Base-by-base conservation (phyloP, 1,140 invertebrate genomes). In the Drosophila sturtevanti region DNA sequence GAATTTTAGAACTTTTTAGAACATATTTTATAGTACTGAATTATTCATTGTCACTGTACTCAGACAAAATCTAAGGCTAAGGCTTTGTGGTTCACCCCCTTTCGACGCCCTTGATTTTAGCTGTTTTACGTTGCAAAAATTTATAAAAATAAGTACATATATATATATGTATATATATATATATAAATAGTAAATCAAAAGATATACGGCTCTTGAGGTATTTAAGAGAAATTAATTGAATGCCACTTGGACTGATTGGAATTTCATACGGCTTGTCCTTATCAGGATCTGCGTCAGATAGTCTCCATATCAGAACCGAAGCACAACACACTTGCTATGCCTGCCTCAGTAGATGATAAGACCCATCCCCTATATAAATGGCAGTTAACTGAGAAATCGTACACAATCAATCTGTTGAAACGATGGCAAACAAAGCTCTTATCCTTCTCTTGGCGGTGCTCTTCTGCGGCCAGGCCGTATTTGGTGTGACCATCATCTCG, bases 401-500 rank as follows among this genome's bases (percentile, higher is more conserved):
- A 56, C 21, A 68, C 71, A 68, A 51, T 55, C 65, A 35, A 72
- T 64, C 41, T 21, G 14, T 35, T 11, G 41, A 48, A 51, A 70
- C 35, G 44, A 87, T 87, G 84, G 77, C 79, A 65, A 89, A 68
- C 55, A 84, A 87, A 74, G 77, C 68, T 66, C 16, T 87, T 55
- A 61, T 87, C 63, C 68, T 79, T 38, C 64, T 72, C 3, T 58
- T 91, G 62, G 73, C 86, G 16, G 86, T 91, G 9, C 60, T 84
- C 68, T 54, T 79, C 56, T 77, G 75, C 75, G 85, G 70, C 31
- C 80, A 90, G 51, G 79, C 81, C 54, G 87, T 68, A 12, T 67
- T 81, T 24, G 81, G 81, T 22, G 66, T 91, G 18, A 87, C 68
- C 56, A 73, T 94, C 58, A 93, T 95, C 21, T 70, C 89, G 12